Conservation (phyloP, 2,888 invertebrate genomes). For the Torymus tubicola region DNA sequence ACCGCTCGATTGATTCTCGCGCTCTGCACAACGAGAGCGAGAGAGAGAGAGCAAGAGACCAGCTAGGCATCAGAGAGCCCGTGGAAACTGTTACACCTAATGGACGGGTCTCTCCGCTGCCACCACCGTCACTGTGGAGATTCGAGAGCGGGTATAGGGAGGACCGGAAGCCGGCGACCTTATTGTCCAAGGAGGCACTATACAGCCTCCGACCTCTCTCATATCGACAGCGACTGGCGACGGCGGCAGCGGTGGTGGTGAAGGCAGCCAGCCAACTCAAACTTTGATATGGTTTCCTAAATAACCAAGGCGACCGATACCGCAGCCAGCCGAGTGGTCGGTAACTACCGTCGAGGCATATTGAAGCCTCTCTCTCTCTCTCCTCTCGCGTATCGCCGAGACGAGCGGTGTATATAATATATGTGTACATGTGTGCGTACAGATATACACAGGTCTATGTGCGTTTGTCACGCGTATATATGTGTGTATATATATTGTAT, state of each 20-base stretch:
- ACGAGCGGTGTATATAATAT: conserved; percentile 55
- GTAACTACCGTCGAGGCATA: conserved; percentile 72
- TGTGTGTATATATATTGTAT: conserved; percentile 26
- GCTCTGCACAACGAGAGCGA: not conserved
- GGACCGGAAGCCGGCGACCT: conserved; percentile 64
- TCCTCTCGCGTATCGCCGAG: conserved; percentile 28
- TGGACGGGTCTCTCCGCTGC: conserved; percentile 5
- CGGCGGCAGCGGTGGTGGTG: conserved; percentile 13
- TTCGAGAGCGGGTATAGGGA: conserved; percentile 21
- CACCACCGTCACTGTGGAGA: conserved; percentile 5
- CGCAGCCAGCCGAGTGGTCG: conserved; percentile 68
- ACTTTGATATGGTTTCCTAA: conserved; percentile 74
- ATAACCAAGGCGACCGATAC: conserved; percentile 74
- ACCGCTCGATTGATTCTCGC: not conserved
- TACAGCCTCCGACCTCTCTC: conserved; percentile 36
- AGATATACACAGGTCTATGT: conserved; percentile 49
- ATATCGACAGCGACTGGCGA: conserved; percentile 53
- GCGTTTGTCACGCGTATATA: conserved; percentile 68
- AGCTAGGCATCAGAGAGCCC: not conserved
- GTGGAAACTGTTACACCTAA: conserved; percentile 39
- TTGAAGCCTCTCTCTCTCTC: conserved; percentile 65
- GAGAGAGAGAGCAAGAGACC: not conserved
- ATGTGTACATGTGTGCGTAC: too few species aligned
- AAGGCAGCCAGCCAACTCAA: conserved; percentile 70
- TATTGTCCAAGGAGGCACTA: conserved; percentile 65